These are phyloP conservation scores for Amphiprion percula DNA, from an alignment of 2,113 vertebrate genomes.

Conservation along the genomic window DNA sequence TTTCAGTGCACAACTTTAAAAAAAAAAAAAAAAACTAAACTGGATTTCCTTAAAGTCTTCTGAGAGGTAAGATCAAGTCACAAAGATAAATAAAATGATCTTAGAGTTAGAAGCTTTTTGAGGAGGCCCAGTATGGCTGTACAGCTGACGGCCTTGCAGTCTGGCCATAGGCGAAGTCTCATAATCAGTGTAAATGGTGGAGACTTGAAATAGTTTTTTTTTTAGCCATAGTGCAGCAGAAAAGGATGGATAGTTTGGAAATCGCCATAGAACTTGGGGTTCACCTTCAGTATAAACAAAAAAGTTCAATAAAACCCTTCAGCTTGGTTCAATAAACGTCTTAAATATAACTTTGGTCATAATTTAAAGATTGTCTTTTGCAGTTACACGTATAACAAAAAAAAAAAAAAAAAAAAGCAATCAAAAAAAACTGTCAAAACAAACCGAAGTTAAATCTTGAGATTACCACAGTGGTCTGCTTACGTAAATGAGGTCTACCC, in stretches of 20 bases:
- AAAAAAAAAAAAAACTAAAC: not conserved
- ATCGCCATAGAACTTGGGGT: slow-evolving; percentile 8
- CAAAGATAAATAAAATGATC: not conserved
- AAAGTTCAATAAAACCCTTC: slow-evolving; percentile 28
- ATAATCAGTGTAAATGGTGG: not conserved
- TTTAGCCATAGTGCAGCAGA: not conserved
- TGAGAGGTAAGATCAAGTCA: not conserved
- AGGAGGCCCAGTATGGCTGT: not conserved
- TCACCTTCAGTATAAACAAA: slow-evolving; percentile 52
- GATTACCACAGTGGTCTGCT: slow-evolving; percentile 30
- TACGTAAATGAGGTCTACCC: slow-evolving; percentile 38
- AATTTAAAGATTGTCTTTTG: slow-evolving; percentile 68
- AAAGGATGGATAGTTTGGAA: not conserved
- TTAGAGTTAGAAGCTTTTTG: not conserved
- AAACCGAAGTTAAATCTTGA: slow-evolving; percentile 7
- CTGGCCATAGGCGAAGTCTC: slow-evolving; percentile 5
- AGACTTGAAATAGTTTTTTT: not conserved
- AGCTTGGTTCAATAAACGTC: slow-evolving; percentile 31
- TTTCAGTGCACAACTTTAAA: slow-evolving; percentile 47
- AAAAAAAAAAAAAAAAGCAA: slow-evolving; percentile 16
- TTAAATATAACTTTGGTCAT: slow-evolving; percentile 58
- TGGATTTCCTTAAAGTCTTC: slow-evolving; percentile 25
- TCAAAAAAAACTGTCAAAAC: slow-evolving; percentile 10
- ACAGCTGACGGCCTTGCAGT: slow-evolving; percentile 22
- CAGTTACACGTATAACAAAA: slow-evolving; percentile 38